Evolutionary conservation across 2,113 vertebrate species (phyloP).

Genomic region (Lamprotornis superbus): DNA sequence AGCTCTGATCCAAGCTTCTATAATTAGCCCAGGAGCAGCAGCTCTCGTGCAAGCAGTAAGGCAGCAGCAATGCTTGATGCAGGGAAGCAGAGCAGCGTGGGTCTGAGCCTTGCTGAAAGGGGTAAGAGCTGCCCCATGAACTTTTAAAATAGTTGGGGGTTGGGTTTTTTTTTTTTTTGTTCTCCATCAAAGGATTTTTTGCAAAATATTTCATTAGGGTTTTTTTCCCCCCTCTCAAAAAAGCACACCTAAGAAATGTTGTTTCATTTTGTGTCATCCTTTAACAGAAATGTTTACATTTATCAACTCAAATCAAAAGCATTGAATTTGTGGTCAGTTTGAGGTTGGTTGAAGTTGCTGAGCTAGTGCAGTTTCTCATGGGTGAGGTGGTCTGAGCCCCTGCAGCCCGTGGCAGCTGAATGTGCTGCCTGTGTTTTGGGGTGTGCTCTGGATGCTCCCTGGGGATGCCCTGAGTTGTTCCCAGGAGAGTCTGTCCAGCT

Average conservation of each 20-base stretch:
- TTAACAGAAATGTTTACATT: background rate
- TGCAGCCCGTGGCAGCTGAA: background rate
- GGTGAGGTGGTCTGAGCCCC: background rate
- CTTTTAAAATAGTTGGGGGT: background rate
- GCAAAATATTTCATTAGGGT: background rate
- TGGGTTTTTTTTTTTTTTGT: background rate
- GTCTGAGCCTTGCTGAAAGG: background rate
- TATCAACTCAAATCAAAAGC: background rate
- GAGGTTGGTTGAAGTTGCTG: background rate
- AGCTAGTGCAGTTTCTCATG: background rate
- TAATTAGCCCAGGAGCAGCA: conserved; percentile 16
- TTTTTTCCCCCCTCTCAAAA: accelerated
- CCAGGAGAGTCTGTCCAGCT: background rate
- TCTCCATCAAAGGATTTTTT: background rate
- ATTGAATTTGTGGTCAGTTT: background rate
- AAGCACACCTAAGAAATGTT: background rate
- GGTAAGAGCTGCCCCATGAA: background rate
- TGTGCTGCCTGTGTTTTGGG: background rate
- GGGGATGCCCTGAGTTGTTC: background rate
- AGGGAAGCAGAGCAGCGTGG: background rate
- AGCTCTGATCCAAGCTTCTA: conserved; percentile 36
- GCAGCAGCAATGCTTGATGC: background rate
- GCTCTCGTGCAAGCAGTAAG: background rate
- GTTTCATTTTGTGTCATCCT: conserved; percentile 8
- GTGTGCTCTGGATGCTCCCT: background rate